Evolutionary conservation across 2,888 invertebrate species (phyloP).

Genomic region (Caenorhabditis doughertyi): DNA sequence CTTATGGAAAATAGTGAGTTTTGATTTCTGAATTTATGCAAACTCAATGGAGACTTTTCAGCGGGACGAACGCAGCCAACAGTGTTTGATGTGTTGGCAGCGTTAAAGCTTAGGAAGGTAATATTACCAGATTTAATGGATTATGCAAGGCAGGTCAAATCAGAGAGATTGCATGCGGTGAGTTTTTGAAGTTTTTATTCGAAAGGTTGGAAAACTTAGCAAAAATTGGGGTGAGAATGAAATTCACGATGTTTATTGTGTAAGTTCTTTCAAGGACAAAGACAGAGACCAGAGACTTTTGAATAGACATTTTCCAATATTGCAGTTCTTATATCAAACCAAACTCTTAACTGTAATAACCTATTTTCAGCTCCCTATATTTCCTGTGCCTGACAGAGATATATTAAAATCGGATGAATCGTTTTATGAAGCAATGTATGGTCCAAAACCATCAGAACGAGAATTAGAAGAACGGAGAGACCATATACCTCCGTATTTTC

Average conservation of each 20-base stretch:
- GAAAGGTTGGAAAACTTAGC: no score
- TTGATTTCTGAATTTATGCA: not conserved
- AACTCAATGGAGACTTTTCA: conserved; percentile 26
- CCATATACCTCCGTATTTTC: conserved; percentile 25
- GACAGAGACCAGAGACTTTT: no score
- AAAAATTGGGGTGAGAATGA: no score
- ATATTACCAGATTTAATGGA: conserved; percentile 27
- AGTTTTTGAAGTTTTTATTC: no score
- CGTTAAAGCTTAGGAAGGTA: conserved; percentile 29
- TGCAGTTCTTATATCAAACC: no score
- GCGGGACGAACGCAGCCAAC: conserved; percentile 56
- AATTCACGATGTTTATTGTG: no score
- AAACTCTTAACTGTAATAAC: no score
- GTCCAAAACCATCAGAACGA: conserved; percentile 41
- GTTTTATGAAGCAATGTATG: conserved; percentile 49
- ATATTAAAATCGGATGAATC: conserved; percentile 3
- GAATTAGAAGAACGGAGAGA: conserved; percentile 43
- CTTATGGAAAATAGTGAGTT: conserved; percentile 51
- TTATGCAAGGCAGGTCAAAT: conserved; percentile 25
- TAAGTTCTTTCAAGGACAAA: no score
- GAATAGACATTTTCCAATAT: no score
- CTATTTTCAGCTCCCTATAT: conserved; percentile 58
- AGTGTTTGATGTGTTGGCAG: conserved; percentile 47
- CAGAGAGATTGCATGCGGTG: conserved; percentile 30
- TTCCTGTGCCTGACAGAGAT: conserved; percentile 37